Evolutionary conservation across 2,888 invertebrate genomes (phyloP), one percentile per base, ranked within the genome.

Genomic region (Orthosia gothica): DNA sequence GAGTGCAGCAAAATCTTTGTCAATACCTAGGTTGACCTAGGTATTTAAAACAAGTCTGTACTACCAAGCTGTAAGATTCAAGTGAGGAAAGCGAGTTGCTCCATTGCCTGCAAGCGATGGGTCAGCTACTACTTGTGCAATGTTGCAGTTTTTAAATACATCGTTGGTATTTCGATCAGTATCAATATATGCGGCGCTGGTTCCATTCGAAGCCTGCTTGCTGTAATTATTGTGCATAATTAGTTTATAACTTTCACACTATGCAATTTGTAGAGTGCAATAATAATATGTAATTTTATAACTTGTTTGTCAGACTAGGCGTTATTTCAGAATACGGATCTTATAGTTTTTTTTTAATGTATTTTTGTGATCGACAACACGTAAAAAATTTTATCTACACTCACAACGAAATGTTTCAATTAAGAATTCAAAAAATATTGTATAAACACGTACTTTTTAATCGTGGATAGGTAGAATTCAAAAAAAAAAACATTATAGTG

Each of bases 81-180:
- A 76, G 68, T 82, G 82, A 85, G 70, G 85, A 82, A 77, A 82
- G 85, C 65, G 32, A 7, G 57, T 82, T 82, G 79, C 85, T 69
- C 59, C 72, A 85, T 64, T 82, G 77, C 70, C 70, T 84, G 78
- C 82, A 77, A 85, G 82, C 82, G 82, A 82, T 82, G 82, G 85
- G 82, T 85, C 82, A 64, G 78, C 68, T 26, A 59, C 12, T 4
- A 58, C 68, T 85, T 85, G 70, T 70, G 85, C 52, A 82, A 82
- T 78, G 47, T 71, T 66, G 82, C 82, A 50, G 66, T 82, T 84
- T 81, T 82, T 82, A 76, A 79, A 84, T 62, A 81, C 82, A 84
- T 76, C 70, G 81, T 63, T 58, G 82, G 85, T 84, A 82, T 82
- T 81, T 76, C 66, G 82, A 82, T 82, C 77, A 55, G 32, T 76